Evolutionary conservation across 2,113 vertebrate species (phyloP), one percentile per base, ranked within the genome.

Genomic region (Psittacus erithacus): DNA sequence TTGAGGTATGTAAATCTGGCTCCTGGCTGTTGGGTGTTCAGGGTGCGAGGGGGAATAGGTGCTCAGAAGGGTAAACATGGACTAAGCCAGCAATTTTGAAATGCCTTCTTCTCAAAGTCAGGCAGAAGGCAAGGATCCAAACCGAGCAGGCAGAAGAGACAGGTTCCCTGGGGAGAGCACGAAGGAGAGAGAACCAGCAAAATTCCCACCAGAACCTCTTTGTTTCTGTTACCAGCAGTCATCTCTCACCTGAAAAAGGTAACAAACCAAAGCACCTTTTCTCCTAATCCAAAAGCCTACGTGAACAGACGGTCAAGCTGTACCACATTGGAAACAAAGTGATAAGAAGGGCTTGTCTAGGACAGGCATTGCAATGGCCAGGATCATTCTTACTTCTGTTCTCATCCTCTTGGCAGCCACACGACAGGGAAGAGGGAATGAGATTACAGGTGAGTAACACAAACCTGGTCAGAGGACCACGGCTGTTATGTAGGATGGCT

Each of bases 371-470:
- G 8, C 25, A 22, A 33, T 83, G 74, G 35, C 52, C 76, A 92
- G 71, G 57, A 69, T 93, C 64, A 13, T 68, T 39, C 9, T 96
- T 25, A 19, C 53, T 83, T 91, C 75, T 83, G 38, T 94, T 76
- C 75, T 96, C 46, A 38, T 94, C 39, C 28, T 97, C 77, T 94
- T 91, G 84, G 70, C 89, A 86, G 65, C 80, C 41, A 23, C 28
- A 17, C 44, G 0, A 8, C 73, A 79, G 41, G 93, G 90, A 87
- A 67, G 17, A 35, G 95, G 91, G 78, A 92, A 86, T 75, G 95
- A 79, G 74, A 93, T 95, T 47, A 95, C 96, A 94, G 97, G 97
- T 97, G 60, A 96, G 97, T 96, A 79, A 75, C 50, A 55, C 68
- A 86, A 44, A 78, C 17, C 39, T 39, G 22, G 8, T n/a, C 38